Evolutionary conservation across 2,888 invertebrate species (phyloP).

Genomic region (Aphelenchoides bicaudatus): DNA sequence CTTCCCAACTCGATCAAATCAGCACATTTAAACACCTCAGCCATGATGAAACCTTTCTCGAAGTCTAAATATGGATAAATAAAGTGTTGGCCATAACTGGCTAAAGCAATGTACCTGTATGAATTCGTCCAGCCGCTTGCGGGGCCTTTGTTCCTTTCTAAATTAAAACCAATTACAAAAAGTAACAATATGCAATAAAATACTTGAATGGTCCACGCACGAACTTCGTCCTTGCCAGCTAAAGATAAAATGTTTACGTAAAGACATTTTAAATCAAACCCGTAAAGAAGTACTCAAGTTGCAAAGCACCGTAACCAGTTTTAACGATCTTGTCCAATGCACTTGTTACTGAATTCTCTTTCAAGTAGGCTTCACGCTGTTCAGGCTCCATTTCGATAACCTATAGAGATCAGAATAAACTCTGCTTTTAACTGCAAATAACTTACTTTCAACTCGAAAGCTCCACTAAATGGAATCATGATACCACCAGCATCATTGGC

Average conservation of each 20-base stretch:
- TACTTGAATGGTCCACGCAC: conserved; percentile 98
- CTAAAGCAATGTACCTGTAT: too few species aligned
- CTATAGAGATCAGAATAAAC: too few species aligned
- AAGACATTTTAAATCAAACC: conserved; percentile 2
- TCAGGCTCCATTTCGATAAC: conserved; percentile 69
- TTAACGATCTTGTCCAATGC: conserved; percentile 75
- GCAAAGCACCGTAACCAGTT: conserved; percentile 90
- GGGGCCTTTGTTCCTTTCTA: conserved; percentile 97
- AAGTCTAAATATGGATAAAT: too few species aligned
- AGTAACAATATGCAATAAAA: too few species aligned
- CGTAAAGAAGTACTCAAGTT: conserved; percentile 89
- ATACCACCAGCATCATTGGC: conserved; percentile 66
- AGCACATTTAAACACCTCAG: conserved; percentile 93
- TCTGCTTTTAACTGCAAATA: too few species aligned
- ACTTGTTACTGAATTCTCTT: conserved; percentile 66
- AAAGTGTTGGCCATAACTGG: too few species aligned
- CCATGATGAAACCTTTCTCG: conserved; percentile 99
- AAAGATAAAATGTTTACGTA: conserved; percentile 66
- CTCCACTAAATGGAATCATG: conserved; percentile 92
- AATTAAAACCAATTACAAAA: conserved; percentile 35
- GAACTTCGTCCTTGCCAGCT: conserved; percentile 95
- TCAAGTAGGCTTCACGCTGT: conserved; percentile 74
- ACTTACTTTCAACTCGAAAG: conserved; percentile 79
- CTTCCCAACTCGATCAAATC: conserved; percentile 94
- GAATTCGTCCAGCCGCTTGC: conserved; percentile 94